Evolutionary conservation across 2,113 vertebrate genomes (phyloP).

Genomic region (Nannobrachium achirus): DNA sequence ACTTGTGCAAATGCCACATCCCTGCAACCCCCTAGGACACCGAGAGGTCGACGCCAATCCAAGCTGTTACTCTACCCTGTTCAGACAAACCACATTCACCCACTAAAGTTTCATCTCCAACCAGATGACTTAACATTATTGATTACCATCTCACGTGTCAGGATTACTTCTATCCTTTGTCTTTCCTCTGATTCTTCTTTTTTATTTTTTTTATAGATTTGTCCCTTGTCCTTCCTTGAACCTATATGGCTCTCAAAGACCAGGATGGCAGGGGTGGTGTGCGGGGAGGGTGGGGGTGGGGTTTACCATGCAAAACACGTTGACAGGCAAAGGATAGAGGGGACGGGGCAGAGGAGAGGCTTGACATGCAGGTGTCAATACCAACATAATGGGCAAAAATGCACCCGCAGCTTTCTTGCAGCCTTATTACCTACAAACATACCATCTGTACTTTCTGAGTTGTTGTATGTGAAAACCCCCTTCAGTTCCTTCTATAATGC

Average conservation of each 20-base stretch:
- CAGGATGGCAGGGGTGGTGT: conserved; percentile 37
- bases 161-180: conserved; percentile 51
- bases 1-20: not conserved
- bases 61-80: conserved; percentile 53
- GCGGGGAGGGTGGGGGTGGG: conserved; percentile 23
- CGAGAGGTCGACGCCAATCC: conserved; percentile 46
- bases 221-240: conserved; percentile 56
- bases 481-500: not conserved
- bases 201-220: conserved; percentile 43
- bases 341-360: conserved; percentile 13
- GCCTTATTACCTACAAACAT: conserved; percentile 23
- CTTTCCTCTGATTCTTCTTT: conserved; percentile 38
- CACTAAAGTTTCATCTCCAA: conserved; percentile 58
- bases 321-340: conserved; percentile 9
- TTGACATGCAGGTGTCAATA: conserved; percentile 44
- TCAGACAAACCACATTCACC: conserved; percentile 41
- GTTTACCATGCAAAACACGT: conserved; percentile 53
- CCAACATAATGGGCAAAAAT: conserved; percentile 9
- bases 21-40: conserved; percentile 39
- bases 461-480: too few species aligned
- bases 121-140: conserved; percentile 55
- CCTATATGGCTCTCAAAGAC: conserved; percentile 48
- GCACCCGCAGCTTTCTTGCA: conserved; percentile 13
- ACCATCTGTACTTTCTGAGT: conserved; percentile 9
- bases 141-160: conserved; percentile 67